Base-by-base conservation (phyloP, 2,113 vertebrate genomes). In the Promerops cafer region DNA sequence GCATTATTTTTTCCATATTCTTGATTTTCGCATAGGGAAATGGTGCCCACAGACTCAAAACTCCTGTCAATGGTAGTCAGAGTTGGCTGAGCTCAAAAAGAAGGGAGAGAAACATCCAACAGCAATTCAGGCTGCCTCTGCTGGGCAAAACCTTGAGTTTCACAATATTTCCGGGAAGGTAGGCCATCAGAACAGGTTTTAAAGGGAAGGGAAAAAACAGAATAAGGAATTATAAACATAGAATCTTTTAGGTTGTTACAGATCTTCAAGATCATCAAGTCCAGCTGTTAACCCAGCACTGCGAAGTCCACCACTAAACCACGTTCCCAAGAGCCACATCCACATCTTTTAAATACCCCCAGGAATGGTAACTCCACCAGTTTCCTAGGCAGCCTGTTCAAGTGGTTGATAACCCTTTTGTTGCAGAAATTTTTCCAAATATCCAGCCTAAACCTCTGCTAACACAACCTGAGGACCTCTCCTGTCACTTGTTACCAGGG, bases 61-160 rank as follows among this genome's bases (percentile, higher is more conserved):
- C 15, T 66, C 35, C 35, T 66, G 11, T 65, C 56, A 74, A 28
- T 2, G 4, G 19, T 28, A 75, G 35, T 59, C 13, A 1, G 24
- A 89, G 39, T 7, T 44, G 15, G 8, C 30, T 20, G 22, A 59
- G 33, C 22, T 78, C 28, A 71, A 35, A 61, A 22, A 53, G 49
- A 64, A 80, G 18, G 33, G 15, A 65, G 13, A 35, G 21, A 78
- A 74, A 19, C 1, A 5, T 7, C 7, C 1, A 0, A 2, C 4
- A 1, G 3, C 45, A 74, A 42, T 74, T 69, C 15, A 1, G 16
- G 27, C 18, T 54, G 27, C 7, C 35, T 71, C 44, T 82, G 3
- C 21, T 37, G 39, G 13, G 40, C 16, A 68, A 71, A 40, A 68
- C 4, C 17, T 66, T 35, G 11, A 5, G 1, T 44, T 83, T 33